Conservation (phyloP, 2,113 vertebrate genomes). For the Erythrolamprus reginae region DNA sequence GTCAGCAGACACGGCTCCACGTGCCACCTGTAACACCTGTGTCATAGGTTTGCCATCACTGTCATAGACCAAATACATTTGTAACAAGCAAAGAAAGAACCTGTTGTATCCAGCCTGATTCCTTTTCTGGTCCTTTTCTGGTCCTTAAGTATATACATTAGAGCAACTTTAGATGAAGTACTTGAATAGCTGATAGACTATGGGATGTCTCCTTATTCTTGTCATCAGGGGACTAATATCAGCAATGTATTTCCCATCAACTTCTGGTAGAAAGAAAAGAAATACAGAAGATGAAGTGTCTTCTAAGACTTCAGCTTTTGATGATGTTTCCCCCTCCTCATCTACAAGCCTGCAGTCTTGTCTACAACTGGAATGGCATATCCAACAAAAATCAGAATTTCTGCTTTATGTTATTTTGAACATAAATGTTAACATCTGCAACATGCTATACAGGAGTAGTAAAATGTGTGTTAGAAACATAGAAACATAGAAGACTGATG, state of each 20-base stretch:
- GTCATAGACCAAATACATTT: not conserved
- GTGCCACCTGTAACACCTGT: too few relatives aligned
- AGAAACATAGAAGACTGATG: too few relatives aligned
- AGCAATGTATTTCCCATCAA: not conserved
- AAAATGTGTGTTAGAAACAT: not conserved
- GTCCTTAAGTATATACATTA: not conserved
- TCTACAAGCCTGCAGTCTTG: not conserved
- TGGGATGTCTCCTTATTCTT: not conserved
- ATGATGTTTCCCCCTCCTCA: not conserved
- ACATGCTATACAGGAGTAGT: not conserved
- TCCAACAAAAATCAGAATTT: not conserved
- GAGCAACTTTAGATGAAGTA: not conserved
- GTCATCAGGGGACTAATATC: not conserved
- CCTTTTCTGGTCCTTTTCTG: not conserved
- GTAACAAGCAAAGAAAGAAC: not conserved
- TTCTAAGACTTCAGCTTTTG: not conserved
- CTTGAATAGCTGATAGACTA: not conserved
- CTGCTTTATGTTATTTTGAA: not conserved
- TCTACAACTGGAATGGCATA: not conserved
- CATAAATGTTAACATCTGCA: not conserved
- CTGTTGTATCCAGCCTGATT: not conserved
- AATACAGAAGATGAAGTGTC: not conserved
- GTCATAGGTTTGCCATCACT: too few relatives aligned
- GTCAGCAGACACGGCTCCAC: too few relatives aligned
- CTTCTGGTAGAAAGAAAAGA: not conserved